These are phyloP conservation scores for Epizoanthus rinbou DNA, from an alignment of 92 coral and sea anemone species.

Conservation along the genomic window DNA sequence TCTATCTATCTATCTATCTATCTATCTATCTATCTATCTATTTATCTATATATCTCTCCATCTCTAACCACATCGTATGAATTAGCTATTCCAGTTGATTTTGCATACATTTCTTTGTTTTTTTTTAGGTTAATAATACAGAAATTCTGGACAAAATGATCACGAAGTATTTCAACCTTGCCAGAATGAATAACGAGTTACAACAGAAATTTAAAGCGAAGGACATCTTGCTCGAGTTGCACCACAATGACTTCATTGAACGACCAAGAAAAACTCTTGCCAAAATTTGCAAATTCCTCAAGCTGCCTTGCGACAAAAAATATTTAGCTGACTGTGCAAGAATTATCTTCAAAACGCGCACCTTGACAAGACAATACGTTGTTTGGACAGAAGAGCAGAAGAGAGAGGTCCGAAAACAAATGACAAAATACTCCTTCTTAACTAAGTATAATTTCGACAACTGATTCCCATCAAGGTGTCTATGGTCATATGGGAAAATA, in stretches of 20 bases:
- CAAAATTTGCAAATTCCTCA: conserved; percentile 37
- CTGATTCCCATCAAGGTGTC: not conserved
- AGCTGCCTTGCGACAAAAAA: conserved; percentile 35
- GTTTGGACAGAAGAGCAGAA: conserved; percentile 41
- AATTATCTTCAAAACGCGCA: conserved; percentile 30
- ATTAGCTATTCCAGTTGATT: too few species aligned
- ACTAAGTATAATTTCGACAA: conserved; percentile 25
- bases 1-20: too few species aligned
- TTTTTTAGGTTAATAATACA: conserved; percentile 28
- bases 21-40: too few species aligned
- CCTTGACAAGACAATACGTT: conserved; percentile 40
- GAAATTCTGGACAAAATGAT: conserved; percentile 42
- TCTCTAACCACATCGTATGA: too few species aligned
- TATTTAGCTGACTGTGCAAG: conserved; percentile 46
- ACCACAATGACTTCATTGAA: conserved; percentile 28
- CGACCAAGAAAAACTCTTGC: conserved; percentile 36
- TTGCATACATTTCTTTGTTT: not conserved
- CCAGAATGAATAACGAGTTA: conserved; percentile 32
- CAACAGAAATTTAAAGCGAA: conserved; percentile 1
- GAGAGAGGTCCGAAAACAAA: conserved; percentile 10
- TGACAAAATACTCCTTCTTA: conserved; percentile 29
- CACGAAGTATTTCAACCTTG: conserved; percentile 27
- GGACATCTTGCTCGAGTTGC: conserved; percentile 31
- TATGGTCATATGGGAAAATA: too few species aligned
- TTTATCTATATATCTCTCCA: too few species aligned